Percentiles rank a stretch among this genome's conserved stretches.
phyloP scores from a whole-genome alignment of 1,140 invertebrate species.

The Apis mellifera region Amel_HAv3.1 CM009943.2:10707501-10708000 shows the following conservation, averaged over 20 bases:
- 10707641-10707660: constrained; percentile 67
- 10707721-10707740: constrained; percentile 79
- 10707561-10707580: constrained; percentile 78
- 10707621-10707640: constrained; percentile 72
- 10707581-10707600: constrained; percentile 79
- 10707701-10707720: constrained; percentile 79
- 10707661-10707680: constrained; percentile 74
- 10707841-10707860: too few relatives aligned
- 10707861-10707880: too few relatives aligned
- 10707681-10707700: constrained; percentile 63
- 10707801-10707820: too few relatives aligned
- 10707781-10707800: not conserved
- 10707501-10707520: constrained; percentile 77
- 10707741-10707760: constrained; percentile 67
- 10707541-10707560: constrained; percentile 80
- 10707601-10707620: constrained; percentile 65
- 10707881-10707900: too few relatives aligned
- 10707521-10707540: constrained; percentile 76
- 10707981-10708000: too few relatives aligned
- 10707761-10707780: constrained; percentile 63
- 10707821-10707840: too few relatives aligned
- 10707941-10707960: too few relatives aligned
- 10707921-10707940: too few relatives aligned
- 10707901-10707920: too few relatives aligned
- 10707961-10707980: too few relatives aligned